A percentile compares a stretch with the other conserved stretches of the same genome.
These are phyloP conservation scores for Crioceris asparagi DNA, from an alignment of 2,888 invertebrate genomes.

Conservation along the genomic window DNA sequence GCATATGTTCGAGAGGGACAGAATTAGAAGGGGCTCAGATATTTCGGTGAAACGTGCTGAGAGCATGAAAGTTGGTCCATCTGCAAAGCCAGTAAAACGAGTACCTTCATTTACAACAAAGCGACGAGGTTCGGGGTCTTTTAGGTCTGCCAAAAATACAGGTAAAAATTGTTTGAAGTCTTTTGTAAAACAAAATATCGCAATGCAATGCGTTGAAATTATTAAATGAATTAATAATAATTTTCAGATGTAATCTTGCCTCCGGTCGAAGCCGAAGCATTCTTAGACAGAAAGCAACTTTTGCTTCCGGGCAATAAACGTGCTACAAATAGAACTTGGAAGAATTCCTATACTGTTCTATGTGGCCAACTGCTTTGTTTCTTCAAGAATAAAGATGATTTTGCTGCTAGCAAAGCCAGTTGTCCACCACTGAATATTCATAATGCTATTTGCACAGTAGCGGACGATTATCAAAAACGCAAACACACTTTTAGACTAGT, in stretches of 20 bases:
- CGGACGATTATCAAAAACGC: conserved; percentile 90
- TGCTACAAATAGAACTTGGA: conserved; percentile 93
- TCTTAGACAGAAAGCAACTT: conserved; percentile 90
- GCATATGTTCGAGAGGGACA: conserved; percentile 49
- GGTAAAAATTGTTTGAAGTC: conserved; percentile 2
- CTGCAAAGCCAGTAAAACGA: conserved; percentile 67
- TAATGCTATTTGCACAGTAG: conserved; percentile 72
- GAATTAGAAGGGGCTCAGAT: conserved; percentile 43
- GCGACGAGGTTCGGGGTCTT: conserved; percentile 76
- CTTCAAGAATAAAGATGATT: conserved; percentile 92
- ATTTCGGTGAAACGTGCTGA: conserved; percentile 70
- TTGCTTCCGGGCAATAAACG: conserved; percentile 87
- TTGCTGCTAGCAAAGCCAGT: conserved; percentile 77
- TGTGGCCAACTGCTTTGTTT: conserved; percentile 96
- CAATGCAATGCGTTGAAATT: too few species aligned
- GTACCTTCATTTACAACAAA: conserved; percentile 94
- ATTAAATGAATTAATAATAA: too few species aligned
- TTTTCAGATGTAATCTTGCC: conserved; percentile 56
- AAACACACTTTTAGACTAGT: conserved; percentile 85
- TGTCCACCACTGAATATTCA: conserved; percentile 75
- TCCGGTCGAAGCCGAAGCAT: conserved; percentile 84
- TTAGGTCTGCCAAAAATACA: conserved; percentile 32
- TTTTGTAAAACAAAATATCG: too few species aligned
- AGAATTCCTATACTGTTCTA: conserved; percentile 84
- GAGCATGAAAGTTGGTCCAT: conserved; percentile 66